Conservation (phyloP, 2,113 vertebrate genomes). For the Mustela lutreola region DNA sequence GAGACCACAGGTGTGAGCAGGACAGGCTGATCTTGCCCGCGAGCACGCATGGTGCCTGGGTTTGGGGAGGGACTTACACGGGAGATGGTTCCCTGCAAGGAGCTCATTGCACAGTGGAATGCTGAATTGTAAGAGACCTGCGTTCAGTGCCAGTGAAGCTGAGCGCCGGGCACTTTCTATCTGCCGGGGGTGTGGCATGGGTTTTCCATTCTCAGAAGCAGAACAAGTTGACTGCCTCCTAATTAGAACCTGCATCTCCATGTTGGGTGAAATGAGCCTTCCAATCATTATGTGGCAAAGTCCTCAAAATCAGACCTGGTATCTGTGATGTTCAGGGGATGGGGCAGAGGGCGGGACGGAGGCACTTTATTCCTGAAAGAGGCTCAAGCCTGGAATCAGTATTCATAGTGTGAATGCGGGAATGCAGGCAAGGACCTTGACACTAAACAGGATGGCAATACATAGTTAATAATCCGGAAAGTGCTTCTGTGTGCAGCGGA, state of each 20-base stretch:
- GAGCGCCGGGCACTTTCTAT: rapidly evolving
- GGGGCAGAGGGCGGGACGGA: not conserved
- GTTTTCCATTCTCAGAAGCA: not conserved
- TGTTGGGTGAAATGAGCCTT: not conserved
- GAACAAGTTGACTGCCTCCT: not conserved
- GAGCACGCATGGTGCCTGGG: rapidly evolving
- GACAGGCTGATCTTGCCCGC: rapidly evolving
- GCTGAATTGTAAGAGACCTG: rapidly evolving
- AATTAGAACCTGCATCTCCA: not conserved
- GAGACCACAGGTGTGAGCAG: rapidly evolving
- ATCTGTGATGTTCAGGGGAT: not conserved
- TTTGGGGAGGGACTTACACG: not conserved
- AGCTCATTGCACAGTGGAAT: not conserved
- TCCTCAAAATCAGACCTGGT: not conserved
- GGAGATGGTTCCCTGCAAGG: not conserved
- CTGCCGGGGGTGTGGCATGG: not conserved
- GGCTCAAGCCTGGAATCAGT: not conserved
- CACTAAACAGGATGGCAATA: not conserved
- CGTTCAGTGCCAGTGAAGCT: rapidly evolving
- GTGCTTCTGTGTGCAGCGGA: not conserved
- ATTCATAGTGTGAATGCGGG: not conserved
- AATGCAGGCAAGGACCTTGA: not conserved
- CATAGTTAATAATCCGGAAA: not conserved
- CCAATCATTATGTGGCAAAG: not conserved
- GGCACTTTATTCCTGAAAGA: not conserved